phyloP scores from a whole-genome alignment of 2,888 invertebrate genomes.

The Ornithoptera priamus region DNA sequence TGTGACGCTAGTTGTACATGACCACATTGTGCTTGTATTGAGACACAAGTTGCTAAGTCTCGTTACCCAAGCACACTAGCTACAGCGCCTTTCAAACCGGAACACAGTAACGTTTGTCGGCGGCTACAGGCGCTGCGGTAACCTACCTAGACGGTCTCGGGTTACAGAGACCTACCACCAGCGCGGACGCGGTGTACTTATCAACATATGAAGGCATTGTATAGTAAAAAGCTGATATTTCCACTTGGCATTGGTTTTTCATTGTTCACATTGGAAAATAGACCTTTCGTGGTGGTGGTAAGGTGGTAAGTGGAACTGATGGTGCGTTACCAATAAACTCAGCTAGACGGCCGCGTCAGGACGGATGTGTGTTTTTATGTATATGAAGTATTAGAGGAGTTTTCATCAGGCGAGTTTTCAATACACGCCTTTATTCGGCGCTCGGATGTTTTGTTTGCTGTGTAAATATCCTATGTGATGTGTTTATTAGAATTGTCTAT shows the following conservation, averaged over 20 bases:
- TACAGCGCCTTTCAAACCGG: too few relatives aligned
- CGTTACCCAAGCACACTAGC: too few relatives aligned
- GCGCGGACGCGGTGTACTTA: too few relatives aligned
- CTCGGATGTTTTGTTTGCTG: constrained; percentile 21
- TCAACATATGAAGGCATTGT: constrained; percentile 17
- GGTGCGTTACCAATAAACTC: constrained; percentile 44
- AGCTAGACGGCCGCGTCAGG: constrained; percentile 64
- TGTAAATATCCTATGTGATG: constrained; percentile 12
- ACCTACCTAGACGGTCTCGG: too few relatives aligned
- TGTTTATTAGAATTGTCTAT: constrained; percentile 15
- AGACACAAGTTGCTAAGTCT: too few relatives aligned
- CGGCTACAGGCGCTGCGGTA: too few relatives aligned
- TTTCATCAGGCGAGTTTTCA: constrained; percentile 41
- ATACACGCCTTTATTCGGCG: constrained; percentile 30
- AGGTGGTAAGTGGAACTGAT: constrained; percentile 42
- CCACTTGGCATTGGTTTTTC: constrained; percentile 2
- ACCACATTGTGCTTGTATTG: too few relatives aligned
- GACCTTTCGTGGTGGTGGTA: constrained; percentile 29
- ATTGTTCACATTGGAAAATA: constrained; percentile 15
- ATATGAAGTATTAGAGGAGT: constrained; percentile 51
- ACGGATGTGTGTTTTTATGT: constrained; percentile 45
- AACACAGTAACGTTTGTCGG: too few relatives aligned
- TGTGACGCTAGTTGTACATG: too few relatives aligned
- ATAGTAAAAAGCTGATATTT: constrained; percentile 11
- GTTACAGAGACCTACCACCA: too few relatives aligned